Evolutionary conservation across 2,888 invertebrate genomes (phyloP).

Genomic region (Sarcophaga subvicina): DNA sequence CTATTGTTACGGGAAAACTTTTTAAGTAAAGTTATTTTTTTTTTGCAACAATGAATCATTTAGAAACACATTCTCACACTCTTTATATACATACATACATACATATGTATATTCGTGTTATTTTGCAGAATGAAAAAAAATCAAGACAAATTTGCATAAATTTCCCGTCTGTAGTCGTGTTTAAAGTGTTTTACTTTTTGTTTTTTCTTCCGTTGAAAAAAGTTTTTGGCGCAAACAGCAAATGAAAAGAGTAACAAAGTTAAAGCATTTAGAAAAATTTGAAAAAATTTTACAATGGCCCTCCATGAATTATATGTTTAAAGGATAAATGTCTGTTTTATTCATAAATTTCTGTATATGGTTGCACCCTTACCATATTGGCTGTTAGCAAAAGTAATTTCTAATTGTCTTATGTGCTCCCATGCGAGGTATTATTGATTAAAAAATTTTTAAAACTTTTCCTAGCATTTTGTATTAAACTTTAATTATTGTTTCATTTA

Average conservation of each 20-base stretch:
- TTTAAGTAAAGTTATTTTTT: constrained; percentile 38
- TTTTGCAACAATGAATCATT: constrained; percentile 44
- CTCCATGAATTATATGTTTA: constrained; percentile 53
- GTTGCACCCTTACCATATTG: neutral
- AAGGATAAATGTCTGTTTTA: constrained; percentile 54
- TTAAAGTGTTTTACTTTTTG: constrained; percentile 21
- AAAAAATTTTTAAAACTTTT: too few relatives aligned
- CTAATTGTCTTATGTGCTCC: too few relatives aligned
- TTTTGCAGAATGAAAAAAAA: constrained; percentile 37
- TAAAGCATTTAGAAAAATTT: constrained; percentile 39
- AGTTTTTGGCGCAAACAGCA: constrained; percentile 18
- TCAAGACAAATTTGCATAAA: constrained; percentile 68
- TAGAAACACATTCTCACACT: neutral
- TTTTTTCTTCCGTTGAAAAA: neutral
- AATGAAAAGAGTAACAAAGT: constrained; percentile 23
- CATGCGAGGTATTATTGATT: too few relatives aligned
- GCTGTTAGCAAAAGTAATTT: neutral
- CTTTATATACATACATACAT: neutral
- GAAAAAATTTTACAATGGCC: constrained; percentile 40
- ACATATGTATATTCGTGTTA: neutral
- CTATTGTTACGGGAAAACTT: constrained; percentile 20
- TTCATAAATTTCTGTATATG: neutral
- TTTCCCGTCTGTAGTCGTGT: constrained; percentile 47
- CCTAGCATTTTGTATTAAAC: too few relatives aligned
- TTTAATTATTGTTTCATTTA: too few relatives aligned